Evolutionary conservation across 2,113 vertebrate genomes (phyloP).

Genomic region (Rhinolophus sinicus): DNA sequence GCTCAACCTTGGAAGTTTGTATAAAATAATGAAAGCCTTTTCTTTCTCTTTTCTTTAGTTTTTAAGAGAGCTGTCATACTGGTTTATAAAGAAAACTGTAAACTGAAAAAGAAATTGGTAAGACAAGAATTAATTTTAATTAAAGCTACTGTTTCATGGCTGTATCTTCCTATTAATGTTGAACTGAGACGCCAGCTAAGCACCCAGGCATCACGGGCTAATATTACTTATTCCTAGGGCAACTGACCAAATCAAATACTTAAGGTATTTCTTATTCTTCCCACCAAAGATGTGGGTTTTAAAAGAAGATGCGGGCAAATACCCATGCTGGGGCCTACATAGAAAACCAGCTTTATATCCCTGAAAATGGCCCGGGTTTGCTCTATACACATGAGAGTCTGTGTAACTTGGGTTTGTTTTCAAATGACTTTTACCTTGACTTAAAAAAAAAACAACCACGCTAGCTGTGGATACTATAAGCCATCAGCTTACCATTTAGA

Average conservation of each 20-base stretch:
- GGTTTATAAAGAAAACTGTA: slow-evolving; percentile 96
- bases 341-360: neutral
- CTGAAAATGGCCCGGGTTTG: neutral
- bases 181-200: neutral
- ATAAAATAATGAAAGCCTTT: slow-evolving; percentile 49
- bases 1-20: neutral
- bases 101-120: slow-evolving; percentile 97
- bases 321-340: neutral
- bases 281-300: neutral
- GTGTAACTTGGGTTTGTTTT: neutral
- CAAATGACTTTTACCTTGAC: neutral
- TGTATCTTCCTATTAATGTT: neutral
- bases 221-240: neutral
- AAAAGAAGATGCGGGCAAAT: neutral
- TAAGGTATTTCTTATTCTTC: neutral
- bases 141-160: neutral
- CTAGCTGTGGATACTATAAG: neutral
- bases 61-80: slow-evolving; percentile 98
- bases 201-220: too few species aligned
- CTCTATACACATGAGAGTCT: neutral
- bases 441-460: neutral
- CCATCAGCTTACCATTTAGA: neutral
- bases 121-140: slow-evolving; percentile 71
- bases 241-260: neutral
- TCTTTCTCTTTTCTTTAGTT: slow-evolving; percentile 86